phyloP scores from a whole-genome alignment of 1,140 invertebrate species.

The Rhizoglyphus robini region DNA sequence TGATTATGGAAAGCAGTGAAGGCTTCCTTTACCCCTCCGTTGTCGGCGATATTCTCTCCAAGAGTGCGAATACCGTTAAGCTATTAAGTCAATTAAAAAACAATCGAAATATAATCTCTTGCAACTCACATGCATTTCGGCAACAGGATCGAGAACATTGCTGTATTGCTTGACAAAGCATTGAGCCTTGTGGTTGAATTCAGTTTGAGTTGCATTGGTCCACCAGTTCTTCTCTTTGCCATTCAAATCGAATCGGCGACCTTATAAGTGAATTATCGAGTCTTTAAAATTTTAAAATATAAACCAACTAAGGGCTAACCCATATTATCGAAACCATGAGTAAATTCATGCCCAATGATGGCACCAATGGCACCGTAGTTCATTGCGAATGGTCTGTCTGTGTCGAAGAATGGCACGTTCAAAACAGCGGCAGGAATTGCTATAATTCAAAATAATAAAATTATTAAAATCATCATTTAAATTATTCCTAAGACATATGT shows the following conservation, averaged over 20 bases:
- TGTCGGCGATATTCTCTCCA: conserved; percentile 65
- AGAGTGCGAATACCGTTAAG: conserved; percentile 62
- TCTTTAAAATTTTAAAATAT: no score
- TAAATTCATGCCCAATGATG: conserved; percentile 32
- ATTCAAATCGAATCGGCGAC: conserved; percentile 27
- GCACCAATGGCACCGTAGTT: conserved; percentile 28
- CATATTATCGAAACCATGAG: conserved; percentile 40
- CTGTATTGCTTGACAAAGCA: conserved; percentile 82
- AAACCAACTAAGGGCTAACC: no score
- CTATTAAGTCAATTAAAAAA: conserved; percentile 15
- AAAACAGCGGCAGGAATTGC: conserved; percentile 67
- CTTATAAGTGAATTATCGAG: no score
- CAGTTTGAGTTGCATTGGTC: conserved; percentile 53
- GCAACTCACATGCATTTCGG: background rate
- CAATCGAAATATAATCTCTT: background rate
- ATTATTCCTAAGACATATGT: no score
- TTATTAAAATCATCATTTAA: no score
- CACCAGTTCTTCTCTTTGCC: conserved; percentile 64
- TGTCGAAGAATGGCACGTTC: conserved; percentile 72
- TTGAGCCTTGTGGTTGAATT: conserved; percentile 54
- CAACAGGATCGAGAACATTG: conserved; percentile 41
- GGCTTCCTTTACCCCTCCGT: conserved; percentile 47
- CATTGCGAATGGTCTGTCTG: conserved; percentile 65
- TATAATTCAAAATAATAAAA: background rate
- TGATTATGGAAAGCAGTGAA: conserved; percentile 20